Evolutionary conservation across 2,113 vertebrate species (phyloP).

Genomic region (Serinus canaria): DNA sequence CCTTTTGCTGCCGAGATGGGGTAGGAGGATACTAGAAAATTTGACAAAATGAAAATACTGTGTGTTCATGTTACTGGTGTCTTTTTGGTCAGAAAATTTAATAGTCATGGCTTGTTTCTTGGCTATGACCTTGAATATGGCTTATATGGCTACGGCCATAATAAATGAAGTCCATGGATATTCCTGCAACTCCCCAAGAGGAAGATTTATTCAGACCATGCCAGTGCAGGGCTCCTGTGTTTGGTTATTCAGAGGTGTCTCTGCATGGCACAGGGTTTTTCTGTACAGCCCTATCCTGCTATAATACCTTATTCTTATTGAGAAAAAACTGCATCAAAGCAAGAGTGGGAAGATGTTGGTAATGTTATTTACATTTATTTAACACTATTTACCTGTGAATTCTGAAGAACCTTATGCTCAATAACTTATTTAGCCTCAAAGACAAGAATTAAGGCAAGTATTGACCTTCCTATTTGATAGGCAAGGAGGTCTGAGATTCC

Average conservation of each 20-base stretch:
- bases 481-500: background rate
- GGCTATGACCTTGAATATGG: background rate
- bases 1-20: background rate
- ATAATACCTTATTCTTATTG: background rate
- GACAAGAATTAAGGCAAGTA: background rate
- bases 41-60: background rate
- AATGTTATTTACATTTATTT: background rate
- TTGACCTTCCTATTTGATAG: background rate
- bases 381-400: background rate
- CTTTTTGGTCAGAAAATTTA: background rate
- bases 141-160: background rate
- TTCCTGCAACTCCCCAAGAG: background rate
- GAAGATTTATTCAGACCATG: background rate
- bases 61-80: background rate
- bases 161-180: background rate
- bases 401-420: background rate
- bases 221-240: background rate
- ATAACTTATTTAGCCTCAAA: background rate
- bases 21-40: background rate
- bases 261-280: fast-evolving
- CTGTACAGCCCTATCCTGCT: background rate
- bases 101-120: background rate
- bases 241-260: background rate
- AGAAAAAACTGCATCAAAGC: background rate
- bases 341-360: background rate